phyloP scores from a whole-genome alignment of 2,113 vertebrate genomes.

The Oreotrochilus melanogaster region DNA sequence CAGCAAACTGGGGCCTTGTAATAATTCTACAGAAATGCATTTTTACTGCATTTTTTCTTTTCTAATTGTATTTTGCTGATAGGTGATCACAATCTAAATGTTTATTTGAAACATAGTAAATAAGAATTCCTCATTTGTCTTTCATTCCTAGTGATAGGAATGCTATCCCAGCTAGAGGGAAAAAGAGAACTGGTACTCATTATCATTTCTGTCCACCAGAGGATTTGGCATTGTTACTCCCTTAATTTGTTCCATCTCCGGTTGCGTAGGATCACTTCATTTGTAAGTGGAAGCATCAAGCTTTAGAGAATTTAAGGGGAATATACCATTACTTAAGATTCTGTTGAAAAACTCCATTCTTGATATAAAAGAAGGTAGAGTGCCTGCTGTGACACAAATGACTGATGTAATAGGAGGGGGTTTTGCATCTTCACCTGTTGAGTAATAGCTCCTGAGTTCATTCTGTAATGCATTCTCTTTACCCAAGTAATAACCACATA shows the following conservation, averaged over 20 bases:
- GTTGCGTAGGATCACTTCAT: not conserved
- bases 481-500: not conserved
- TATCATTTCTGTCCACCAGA: not conserved
- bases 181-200: fast-evolving
- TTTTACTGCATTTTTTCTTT: not conserved
- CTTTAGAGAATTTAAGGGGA: not conserved
- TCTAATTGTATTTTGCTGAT: not conserved
- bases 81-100: not conserved
- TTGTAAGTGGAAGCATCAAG: not conserved
- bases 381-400: not conserved
- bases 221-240: not conserved
- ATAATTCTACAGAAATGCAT: not conserved
- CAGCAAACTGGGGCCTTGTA: not conserved
- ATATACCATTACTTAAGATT: not conserved
- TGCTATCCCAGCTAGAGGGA: not conserved
- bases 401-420: fast-evolving
- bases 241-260: not conserved
- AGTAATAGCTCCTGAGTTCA: not conserved
- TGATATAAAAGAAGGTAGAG: not conserved
- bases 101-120: not conserved
- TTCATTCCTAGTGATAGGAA: not conserved
- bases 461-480: not conserved
- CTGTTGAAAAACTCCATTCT: not conserved
- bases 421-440: not conserved
- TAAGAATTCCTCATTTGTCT: not conserved